Evolutionary conservation across 2,888 invertebrate species (phyloP), one percentile per base, ranked within the genome.

Genomic region (Trissolcus brochymenae): DNA sequence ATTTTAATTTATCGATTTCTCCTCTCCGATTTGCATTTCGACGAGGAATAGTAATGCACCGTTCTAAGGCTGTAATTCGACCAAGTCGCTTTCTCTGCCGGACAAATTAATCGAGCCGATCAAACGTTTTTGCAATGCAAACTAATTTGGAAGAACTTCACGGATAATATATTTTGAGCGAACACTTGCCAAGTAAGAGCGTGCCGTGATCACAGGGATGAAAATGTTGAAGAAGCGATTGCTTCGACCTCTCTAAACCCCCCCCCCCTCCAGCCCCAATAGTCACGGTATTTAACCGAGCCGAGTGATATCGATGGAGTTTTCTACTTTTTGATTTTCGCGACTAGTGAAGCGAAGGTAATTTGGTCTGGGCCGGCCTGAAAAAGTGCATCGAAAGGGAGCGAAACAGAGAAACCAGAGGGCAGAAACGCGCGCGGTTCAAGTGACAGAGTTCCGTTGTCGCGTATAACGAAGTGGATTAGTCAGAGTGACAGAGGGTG

Each of bases 391-490:
- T 43, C 46, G 29, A 68, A 75, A 67, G 66, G 50, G 70, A 54
- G 53, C 29, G 70, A 68, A 78, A 78, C 55, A 55, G 70, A 75
- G 78, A 78, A 80, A 79, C 65, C 76, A 60, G 62, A 77, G 78
- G 68, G 76, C 71, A 72, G 67, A 61, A 68, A 35, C 35, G 64
- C 81, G 64, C 81, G 81, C 80, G 84, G 82, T 81, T 77, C 82
- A 81, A 81, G 84, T 87, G 86, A 87, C 85, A 82, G 84, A 87
- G 86, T 82, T 83, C 82, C 83, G 82, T 85, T 86, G 85, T 87
- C 86, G 83, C 79, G 80, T 82, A 84, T 87, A 87, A 87, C 85
- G 86, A 86, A 87, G 85, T 84, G 84, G 84, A 86, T 87, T 88
- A 87, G 85, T 87, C 83, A 85, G 84, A 81, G 84, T 87, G 86